Base-by-base conservation (phyloP, 2,797 vertebrate genomes). In the Gymnothorax reevesii region DNA sequence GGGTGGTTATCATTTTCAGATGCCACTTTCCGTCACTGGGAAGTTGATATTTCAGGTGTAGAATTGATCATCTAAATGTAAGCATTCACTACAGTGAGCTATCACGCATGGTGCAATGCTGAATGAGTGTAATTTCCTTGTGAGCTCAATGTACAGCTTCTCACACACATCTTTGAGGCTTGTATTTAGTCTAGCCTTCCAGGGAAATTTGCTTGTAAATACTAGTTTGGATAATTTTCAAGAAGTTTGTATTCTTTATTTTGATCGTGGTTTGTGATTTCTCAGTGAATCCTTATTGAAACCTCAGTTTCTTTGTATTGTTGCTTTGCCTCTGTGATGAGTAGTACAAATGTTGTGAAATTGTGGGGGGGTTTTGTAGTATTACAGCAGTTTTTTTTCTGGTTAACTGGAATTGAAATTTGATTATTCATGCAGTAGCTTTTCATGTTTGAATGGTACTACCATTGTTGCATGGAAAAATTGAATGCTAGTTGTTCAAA, bases 291-390 rank as follows among this genome's bases (percentile, higher is more conserved):
- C 17, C 59, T 66, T 66, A 7, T 66, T n/a, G 22, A n/a, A 66
- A 7, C 64, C 4, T 73, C 7, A 54, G 7, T 27, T 54, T 80
- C 7, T 80, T n/a, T 54, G 2, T 80, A 55, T 80, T 80, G n/a
- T 86, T 73, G 83, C 77, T 84, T 86, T 88, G 83, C 55, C 85
- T 86, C 82, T 84, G 85, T 84, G 85, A 88, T 84, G 87, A 66
- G 85, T 84, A 82, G 86, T 71, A 54, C 52, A 71, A 84, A 59
- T 84, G 7, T 49, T 2, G 57, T 55, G 57, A 69, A 66, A 57
- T 33, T 66, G 60, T 25, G 82, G 71, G 84, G 57, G 10, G n/a
- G 73, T 83, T 69, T 22, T 5, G n/a, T 22, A 80, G 52, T 80
- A 55, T 9, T 22, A 6, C n/a, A 52, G 49, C 17, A 22, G 33